These are phyloP conservation scores for Proteles cristata DNA, from an alignment of 2,113 vertebrate genomes.

Conservation along the genomic window DNA sequence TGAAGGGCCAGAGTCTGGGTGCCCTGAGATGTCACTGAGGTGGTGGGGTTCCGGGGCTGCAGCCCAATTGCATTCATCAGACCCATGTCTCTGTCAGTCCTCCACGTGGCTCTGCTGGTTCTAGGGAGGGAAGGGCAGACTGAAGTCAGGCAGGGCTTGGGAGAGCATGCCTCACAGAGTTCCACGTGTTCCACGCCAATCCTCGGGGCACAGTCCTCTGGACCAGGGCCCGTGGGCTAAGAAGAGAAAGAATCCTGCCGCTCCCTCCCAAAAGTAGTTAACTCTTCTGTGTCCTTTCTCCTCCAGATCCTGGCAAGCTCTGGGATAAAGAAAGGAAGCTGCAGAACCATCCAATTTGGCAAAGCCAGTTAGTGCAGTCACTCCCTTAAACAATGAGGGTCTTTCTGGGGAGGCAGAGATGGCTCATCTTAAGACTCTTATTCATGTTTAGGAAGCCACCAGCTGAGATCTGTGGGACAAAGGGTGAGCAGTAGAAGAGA, in stretches of 20 bases:
- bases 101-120: conserved; percentile 94
- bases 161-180: accelerated
- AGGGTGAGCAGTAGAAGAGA: background rate
- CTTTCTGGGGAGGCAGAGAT: background rate
- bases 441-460: background rate
- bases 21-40: conserved; percentile 98
- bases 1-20: conserved; percentile 96
- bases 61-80: conserved; percentile 99
- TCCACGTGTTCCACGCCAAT: background rate
- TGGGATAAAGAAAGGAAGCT: background rate
- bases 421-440: background rate
- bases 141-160: background rate
- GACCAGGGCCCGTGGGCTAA: background rate
- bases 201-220: background rate
- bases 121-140: conserved; percentile 83
- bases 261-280: background rate
- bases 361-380: background rate
- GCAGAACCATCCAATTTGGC: background rate
- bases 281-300: background rate
- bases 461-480: background rate
- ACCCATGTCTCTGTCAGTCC: conserved; percentile 98
- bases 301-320: background rate
- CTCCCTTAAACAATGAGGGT: background rate
- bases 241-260: background rate
- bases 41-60: conserved; percentile 95